Evolutionary conservation across 2,888 invertebrate species (phyloP).

Genomic region (Euzophera pinguis): DNA sequence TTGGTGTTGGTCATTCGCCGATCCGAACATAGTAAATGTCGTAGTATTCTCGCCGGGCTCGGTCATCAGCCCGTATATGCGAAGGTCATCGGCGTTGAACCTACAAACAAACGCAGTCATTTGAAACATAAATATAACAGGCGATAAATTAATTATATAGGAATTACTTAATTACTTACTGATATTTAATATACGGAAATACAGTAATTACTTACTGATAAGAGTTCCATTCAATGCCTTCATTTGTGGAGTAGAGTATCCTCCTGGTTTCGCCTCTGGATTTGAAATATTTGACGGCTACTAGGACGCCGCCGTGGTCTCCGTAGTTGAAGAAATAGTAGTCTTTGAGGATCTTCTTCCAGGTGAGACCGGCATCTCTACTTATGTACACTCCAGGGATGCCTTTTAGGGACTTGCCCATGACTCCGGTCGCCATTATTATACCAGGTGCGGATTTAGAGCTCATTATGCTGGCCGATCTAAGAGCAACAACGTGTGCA

Average conservation of each 20-base stretch:
- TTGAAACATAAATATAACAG: conserved; percentile 21
- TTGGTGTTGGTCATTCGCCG: conserved; percentile 86
- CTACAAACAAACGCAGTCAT: conserved; percentile 50
- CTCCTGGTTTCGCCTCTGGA: conserved; percentile 87
- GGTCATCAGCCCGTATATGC: conserved; percentile 94
- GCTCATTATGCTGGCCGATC: conserved; percentile 90
- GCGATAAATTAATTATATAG: conserved; percentile 17
- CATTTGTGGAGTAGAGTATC: conserved; percentile 91
- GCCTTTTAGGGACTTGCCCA: conserved; percentile 88
- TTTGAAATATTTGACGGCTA: conserved; percentile 91
- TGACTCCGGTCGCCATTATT: conserved; percentile 91
- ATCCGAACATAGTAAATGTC: conserved; percentile 94
- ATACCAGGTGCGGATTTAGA: conserved; percentile 93
- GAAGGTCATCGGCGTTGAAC: conserved; percentile 85
- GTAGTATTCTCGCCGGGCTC: conserved; percentile 97
- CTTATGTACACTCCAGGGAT: conserved; percentile 90
- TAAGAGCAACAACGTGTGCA: conserved; percentile 28
- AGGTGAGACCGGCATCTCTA: conserved; percentile 89
- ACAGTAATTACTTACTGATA: conserved; percentile 68
- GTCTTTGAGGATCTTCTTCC: conserved; percentile 89
- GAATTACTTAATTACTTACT: conserved; percentile 55
- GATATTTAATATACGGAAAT: no score
- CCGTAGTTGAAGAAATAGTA: conserved; percentile 93
- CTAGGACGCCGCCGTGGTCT: conserved; percentile 93
- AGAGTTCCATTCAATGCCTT: conserved; percentile 89